Percentiles rank a stretch among this genome's conserved stretches.
Evolutionary conservation across 1,140 invertebrate genomes (phyloP).

Genomic region (Hermetia illucens): DNA sequence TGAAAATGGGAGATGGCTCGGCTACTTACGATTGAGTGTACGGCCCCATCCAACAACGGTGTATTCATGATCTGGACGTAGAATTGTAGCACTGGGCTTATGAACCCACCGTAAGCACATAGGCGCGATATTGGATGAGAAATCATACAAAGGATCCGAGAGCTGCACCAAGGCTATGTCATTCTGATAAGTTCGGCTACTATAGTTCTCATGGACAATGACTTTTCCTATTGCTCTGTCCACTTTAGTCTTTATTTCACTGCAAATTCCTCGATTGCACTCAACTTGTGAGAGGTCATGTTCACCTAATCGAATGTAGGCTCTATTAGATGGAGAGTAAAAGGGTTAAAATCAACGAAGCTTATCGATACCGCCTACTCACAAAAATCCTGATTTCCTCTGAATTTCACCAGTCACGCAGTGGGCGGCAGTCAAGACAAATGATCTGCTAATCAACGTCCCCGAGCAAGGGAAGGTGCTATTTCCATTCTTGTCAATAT

Average conservation of each 20-base stretch:
- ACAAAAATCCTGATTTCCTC: too few species aligned
- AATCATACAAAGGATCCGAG: conserved; percentile 15
- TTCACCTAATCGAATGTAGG: conserved; percentile 29
- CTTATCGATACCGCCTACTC: too few species aligned
- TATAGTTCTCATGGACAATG: conserved; percentile 25
- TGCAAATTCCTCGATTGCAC: conserved; percentile 17
- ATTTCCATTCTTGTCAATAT: too few species aligned
- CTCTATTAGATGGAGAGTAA: too few species aligned
- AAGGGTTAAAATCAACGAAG: too few species aligned
- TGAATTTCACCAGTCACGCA: too few species aligned
- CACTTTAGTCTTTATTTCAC: conserved; percentile 3
- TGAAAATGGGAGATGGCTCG: not conserved
- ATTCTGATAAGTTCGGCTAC: conserved; percentile 11
- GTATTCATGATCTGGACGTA: conserved; percentile 15
- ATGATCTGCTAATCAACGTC: too few species aligned
- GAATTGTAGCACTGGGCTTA: not conserved
- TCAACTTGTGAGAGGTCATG: conserved; percentile 28
- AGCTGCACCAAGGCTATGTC: conserved; percentile 31
- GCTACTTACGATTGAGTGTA: conserved; percentile 13
- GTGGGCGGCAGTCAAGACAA: too few species aligned
- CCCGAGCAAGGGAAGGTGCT: too few species aligned
- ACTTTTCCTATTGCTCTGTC: conserved; percentile 11
- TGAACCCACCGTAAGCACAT: conserved; percentile 31
- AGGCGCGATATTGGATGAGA: conserved; percentile 31
- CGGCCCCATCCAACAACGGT: conserved; percentile 48